Evolutionary conservation across 2,113 vertebrate species (phyloP), one percentile per base, ranked within the genome.

Genomic region (Nycticebus coucang): DNA sequence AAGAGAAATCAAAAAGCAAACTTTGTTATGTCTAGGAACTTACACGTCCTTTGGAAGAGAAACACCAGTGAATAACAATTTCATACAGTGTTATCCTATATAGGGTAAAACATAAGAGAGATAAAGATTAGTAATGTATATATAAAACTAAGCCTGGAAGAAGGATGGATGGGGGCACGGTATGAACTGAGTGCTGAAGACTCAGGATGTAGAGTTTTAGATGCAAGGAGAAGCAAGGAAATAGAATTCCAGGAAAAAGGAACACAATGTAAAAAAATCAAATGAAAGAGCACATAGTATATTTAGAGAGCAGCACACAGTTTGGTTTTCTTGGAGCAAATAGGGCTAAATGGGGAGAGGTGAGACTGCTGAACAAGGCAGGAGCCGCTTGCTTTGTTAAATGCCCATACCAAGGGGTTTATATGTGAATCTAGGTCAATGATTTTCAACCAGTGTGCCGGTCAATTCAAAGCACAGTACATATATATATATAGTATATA

Each of bases 111-210:
- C 3, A 15, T 19, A 13, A 21, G 4, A 81, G 35, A 53, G 6
- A 41, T 1, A 24, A 3, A 69, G 35, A 5, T 21, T 7, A 37
- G 41, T 9, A 3, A 1, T 2, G 18, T 72, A 37, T 15, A 35
- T 50, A 50, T 50, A 9, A 50, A 50, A 11, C 13, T 75, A 89
- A 35, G n/a, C 0, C 4, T 22, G 53, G 26, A 18, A 37, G 18
- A 68, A 83, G 4, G 1, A 1, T 62, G 7, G 26, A 75, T 77
- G 78, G 0, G 14, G 2, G 1, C 0, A 15, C 50, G 2, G 5
- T 13, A 9, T 26, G 8, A 80, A 28, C 3, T 87, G 30, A 80
- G 2, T 6, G 10, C 24, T 53, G 24, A 59, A 66, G 7, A 71
- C 6, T 88, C 60, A 62, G 1, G 0, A 24, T 59, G 13, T 59